Evolutionary conservation across 2,113 vertebrate species (phyloP).

Genomic region (Oreotrochilus melanogaster): DNA sequence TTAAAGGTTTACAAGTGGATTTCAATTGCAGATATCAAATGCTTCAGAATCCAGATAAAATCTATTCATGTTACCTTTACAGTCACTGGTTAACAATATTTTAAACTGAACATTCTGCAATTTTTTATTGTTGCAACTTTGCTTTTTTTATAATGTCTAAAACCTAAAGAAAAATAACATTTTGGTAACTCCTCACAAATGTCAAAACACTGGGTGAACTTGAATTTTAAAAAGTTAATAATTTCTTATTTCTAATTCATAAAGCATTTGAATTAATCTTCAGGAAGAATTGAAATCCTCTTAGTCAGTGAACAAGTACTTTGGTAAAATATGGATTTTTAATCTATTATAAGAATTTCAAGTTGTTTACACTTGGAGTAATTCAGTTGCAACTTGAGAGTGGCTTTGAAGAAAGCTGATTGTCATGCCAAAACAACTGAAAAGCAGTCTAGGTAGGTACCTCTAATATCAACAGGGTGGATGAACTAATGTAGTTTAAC

Average conservation of each 20-base stretch:
- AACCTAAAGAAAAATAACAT: not conserved
- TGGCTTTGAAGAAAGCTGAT: not conserved
- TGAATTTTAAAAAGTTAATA: not conserved
- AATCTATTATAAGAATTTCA: conserved; percentile 1
- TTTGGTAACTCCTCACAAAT: not conserved
- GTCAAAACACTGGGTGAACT: not conserved
- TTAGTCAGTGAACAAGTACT: not conserved
- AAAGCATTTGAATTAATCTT: not conserved
- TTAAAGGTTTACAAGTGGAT: not conserved
- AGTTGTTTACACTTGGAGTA: not conserved
- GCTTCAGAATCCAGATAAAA: not conserved
- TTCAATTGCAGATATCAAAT: not conserved
- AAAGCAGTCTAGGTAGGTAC: not conserved
- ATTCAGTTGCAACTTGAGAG: not conserved
- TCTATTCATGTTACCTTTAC: not conserved
- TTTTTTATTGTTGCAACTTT: not conserved
- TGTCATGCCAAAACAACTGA: not conserved
- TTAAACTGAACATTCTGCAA: not conserved
- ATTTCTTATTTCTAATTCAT: not conserved
- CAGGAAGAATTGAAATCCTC: not conserved
- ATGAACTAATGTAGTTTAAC: not conserved
- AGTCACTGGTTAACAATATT: not conserved
- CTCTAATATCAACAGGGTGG: not conserved
- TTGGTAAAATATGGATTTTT: not conserved
- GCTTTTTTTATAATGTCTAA: not conserved